These are phyloP conservation scores for Melanotaenia trifasciata DNA, from an alignment of 2,797 vertebrate genomes.

Conservation along the genomic window DNA sequence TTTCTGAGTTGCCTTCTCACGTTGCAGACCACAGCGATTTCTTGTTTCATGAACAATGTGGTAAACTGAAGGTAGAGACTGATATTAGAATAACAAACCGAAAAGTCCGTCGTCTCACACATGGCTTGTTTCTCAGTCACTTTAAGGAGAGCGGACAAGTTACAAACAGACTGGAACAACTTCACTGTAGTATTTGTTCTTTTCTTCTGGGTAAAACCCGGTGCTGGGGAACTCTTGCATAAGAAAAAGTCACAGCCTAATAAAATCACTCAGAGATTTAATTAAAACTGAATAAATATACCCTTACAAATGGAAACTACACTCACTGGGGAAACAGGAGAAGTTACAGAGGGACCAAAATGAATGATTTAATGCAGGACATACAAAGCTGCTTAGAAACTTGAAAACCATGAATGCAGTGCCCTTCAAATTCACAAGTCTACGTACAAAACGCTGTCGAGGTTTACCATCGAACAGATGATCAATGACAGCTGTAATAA, in stretches of 20 bases:
- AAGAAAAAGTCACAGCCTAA: conserved; percentile 18
- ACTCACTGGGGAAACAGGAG: not conserved
- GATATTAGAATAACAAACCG: conserved; percentile 69
- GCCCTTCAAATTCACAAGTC: too few species aligned
- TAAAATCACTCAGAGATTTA: conserved; percentile 27
- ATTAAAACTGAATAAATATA: conserved; percentile 9
- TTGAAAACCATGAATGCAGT: too few species aligned
- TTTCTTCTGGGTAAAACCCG: conserved; percentile 33
- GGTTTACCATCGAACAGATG: too few species aligned
- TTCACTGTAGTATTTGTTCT: not conserved
- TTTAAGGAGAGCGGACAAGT: conserved; percentile 30
- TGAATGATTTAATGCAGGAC: not conserved
- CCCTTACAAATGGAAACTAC: not conserved
- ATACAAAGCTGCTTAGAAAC: not conserved
- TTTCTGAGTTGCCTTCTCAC: conserved; percentile 47
- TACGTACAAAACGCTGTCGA: too few species aligned
- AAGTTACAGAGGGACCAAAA: not conserved
- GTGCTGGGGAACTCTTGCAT: conserved; percentile 32
- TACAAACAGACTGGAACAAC: conserved; percentile 44
- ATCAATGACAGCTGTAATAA: not conserved
- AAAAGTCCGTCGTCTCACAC: conserved; percentile 38
- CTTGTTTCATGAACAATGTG: conserved; percentile 65
- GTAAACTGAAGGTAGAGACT: conserved; percentile 37
- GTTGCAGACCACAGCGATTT: conserved; percentile 66
- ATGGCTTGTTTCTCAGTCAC: conserved; percentile 48